Evolutionary conservation across 2,113 vertebrate genomes (phyloP), one percentile per base, ranked within the genome.

Genomic region (Dryoscopus gambensis): DNA sequence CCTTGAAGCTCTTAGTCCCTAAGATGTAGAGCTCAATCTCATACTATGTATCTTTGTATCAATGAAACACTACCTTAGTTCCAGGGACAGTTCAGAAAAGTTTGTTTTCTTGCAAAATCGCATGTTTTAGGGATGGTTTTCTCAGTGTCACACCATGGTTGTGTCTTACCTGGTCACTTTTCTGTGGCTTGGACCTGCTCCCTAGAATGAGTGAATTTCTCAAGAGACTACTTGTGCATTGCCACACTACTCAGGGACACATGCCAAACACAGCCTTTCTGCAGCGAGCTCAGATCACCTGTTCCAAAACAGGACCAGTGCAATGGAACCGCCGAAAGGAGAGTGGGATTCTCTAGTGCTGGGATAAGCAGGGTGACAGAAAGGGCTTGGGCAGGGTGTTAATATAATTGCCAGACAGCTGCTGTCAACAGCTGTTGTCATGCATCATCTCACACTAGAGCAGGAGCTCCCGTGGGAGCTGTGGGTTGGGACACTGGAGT

Each of bases 401-500:
- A 5, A 37, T 19, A 0, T 50, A 19, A 71, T 33, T 68, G 57
- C 57, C 62, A 31, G 24, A 37, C 12, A 75, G 74, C 57, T 3
- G 3, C 44, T 56, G 65, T 28, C 40, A 84, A 9, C 40, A 74
- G 69, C 49, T 84, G 40, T 10, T 50, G 47, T 19, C 13, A 2
- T 8, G 23, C 31, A 39, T 63, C 47, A 47, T 42, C 53, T 85
- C 27, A 5, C 4, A 3, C 17, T 16, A 25, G 65, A 64, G 59
- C 63, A 70, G 76, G 56, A 94, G 56, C 42, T 78, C 35, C 42
- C 3, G 7, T 24, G 70, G 60, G 33, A 44, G 19, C 24, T 3
- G 0, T 14, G 2, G 3, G 28, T 7, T 9, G 2, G 73, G 60
- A 67, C 64, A 37, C 24, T 6, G 2, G 20, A 17, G 39, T 37